Percentiles rank a stretch among this genome's conserved stretches.
Conservation (phyloP, 2,797 vertebrate species). For the Hapalemur alaotrensis region DNA sequence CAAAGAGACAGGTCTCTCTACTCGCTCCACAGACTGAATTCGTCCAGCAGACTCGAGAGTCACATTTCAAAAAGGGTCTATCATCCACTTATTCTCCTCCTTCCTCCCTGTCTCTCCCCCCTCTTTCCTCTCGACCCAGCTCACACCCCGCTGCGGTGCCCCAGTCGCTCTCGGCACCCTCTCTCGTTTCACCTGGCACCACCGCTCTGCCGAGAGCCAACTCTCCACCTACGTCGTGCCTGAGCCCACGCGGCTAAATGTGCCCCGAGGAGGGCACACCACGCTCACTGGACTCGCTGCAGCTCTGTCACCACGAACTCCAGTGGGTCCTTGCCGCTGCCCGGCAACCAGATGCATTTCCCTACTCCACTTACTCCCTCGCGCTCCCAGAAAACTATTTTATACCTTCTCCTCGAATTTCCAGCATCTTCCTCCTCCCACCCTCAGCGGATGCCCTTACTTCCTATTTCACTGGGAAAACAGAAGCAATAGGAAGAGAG, state of each 20-base stretch:
- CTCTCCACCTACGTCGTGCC: neutral
- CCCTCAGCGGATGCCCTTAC: neutral
- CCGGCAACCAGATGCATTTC: neutral
- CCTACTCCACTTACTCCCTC: neutral
- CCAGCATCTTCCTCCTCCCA: neutral
- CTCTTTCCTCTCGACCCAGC: neutral
- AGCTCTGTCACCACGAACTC: neutral
- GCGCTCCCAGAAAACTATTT: neutral
- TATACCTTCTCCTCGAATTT: neutral
- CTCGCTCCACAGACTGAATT: neutral
- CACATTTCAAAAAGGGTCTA: neutral
- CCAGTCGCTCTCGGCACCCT: too few species aligned
- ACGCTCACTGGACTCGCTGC: neutral
- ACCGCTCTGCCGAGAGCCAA: neutral
- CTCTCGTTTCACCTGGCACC: neutral
- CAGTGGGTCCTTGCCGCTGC: neutral
- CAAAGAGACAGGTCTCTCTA: neutral
- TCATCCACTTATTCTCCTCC: neutral
- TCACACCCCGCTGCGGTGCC: neutral
- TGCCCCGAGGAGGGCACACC: neutral
- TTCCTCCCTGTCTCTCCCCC: neutral
- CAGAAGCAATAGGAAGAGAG: neutral
- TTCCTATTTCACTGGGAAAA: slow-evolving; percentile 38
- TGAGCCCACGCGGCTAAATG: neutral
- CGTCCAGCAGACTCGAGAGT: neutral